phyloP scores from a whole-genome alignment of 2,797 vertebrate genomes.

The Xenentodon cancila region DNA sequence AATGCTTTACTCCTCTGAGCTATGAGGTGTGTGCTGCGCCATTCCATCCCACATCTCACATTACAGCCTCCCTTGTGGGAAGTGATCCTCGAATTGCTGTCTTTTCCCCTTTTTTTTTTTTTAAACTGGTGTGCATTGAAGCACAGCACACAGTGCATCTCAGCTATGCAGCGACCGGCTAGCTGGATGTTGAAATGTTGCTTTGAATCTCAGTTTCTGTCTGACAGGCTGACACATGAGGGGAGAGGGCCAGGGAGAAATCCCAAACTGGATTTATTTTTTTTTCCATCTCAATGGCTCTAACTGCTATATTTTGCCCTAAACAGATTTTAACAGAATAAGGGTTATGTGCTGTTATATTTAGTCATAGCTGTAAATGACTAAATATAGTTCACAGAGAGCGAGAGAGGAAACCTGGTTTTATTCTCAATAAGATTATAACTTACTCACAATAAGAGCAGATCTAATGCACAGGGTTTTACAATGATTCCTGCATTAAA shows the following conservation, averaged over 20 bases:
- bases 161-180: conserved; percentile 29
- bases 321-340: conserved; percentile 12
- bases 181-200: conserved; percentile 40
- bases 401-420: too few species aligned
- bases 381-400: too few species aligned
- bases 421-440: conserved; percentile 7
- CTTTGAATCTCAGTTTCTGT: conserved; percentile 37
- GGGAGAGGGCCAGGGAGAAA: conserved; percentile 22
- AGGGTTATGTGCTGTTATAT: background rate
- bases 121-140: conserved; percentile 24
- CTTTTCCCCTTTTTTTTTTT: background rate
- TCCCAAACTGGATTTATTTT: conserved; percentile 17
- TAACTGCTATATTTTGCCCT: conserved; percentile 24
- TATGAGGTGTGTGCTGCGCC: conserved; percentile 15
- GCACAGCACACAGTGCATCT: conserved; percentile 22
- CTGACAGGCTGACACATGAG: conserved; percentile 46
- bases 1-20: conserved; percentile 21
- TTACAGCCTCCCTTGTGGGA: conserved; percentile 39
- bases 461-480: background rate
- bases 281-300: background rate
- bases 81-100: conserved; percentile 28
- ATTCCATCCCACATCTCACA: conserved; percentile 35
- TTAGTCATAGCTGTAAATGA: conserved; percentile 14
- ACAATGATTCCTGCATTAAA: conserved; percentile 29
- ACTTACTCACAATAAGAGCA: conserved; percentile 11